phyloP scores from a whole-genome alignment of 1,140 invertebrate species.

The Geopemphigus sp. region DNA sequence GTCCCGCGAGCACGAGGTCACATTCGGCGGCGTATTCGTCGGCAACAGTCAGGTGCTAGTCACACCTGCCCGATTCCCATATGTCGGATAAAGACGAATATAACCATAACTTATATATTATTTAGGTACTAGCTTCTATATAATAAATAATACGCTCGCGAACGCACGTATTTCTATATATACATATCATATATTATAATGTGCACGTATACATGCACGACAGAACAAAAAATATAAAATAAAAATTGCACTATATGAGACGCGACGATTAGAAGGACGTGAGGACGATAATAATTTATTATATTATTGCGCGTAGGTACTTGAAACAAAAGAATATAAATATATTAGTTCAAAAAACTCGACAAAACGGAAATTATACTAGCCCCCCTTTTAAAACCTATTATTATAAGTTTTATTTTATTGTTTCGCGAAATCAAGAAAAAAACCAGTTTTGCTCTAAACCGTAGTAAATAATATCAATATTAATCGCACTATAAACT shows the following conservation, averaged over 20 bases:
- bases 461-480: not conserved
- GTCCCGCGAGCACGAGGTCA: conserved; percentile 41
- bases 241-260: conserved; percentile 2
- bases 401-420: not conserved
- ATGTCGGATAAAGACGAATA: not conserved
- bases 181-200: conserved; percentile 14
- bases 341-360: conserved; percentile 3
- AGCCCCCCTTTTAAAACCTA: not conserved
- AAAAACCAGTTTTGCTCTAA: not conserved
- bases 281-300: not conserved
- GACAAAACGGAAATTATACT: conserved; percentile 5
- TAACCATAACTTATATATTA: no score
- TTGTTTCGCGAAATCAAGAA: not conserved
- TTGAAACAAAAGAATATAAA: not conserved
- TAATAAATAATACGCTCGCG: not conserved
- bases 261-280: no score
- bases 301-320: not conserved
- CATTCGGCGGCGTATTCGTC: not conserved
- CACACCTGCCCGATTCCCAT: conserved; percentile 35
- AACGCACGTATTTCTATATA: not conserved
- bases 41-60: conserved; percentile 40
- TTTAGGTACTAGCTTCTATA: conserved; percentile 1
- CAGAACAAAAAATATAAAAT: not conserved
- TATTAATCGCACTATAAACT: no score
- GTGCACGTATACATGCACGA: not conserved